Base-by-base conservation (phyloP, 1,140 invertebrate species). In the Drosophila ercepeae region DNA sequence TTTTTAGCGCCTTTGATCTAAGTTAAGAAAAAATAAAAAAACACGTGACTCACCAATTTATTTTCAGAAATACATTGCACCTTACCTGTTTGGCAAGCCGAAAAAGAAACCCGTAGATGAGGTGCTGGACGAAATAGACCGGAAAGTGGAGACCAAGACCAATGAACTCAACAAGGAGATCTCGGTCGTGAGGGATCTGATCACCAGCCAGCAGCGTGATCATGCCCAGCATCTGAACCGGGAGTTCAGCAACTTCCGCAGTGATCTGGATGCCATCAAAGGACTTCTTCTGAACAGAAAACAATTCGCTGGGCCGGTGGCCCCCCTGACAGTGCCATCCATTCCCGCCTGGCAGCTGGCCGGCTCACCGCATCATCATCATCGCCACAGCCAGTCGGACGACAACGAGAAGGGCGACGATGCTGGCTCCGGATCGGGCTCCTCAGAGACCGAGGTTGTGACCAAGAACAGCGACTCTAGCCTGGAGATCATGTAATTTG, bases 291-390 rank as follows among this genome's bases (percentile, higher is more conserved):
- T 96, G 19, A 95, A 95, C 81, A 95, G 95, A 72, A 96, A 95
- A 90, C 95, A 96, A 91, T 96, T 96, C 88, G 94, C 95, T 13
- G 91, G 93, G 0, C 91, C 93, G 4, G 65, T 89, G 13, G 63
- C 75, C 3, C 92, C 94, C 2, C 94, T 95, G 8, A 27, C 83
- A n/a, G 73, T 89, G 19, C 94, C 94, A 7, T 95, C 95, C 1
- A 96, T 96, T 63, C 95, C 95, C 19, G 93, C 94, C 7, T 96
- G 95, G 95, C 95, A 96, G 89, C 92, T 95, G 32, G 92, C 93
- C 14, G 68, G 89, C 4, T 76, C 89, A 2, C 89, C 89, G 1
- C 89, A 72, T 41, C 83, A 70, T 39, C 81, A 83, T 34, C 81
- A 75, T 51, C 70, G 72, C 14, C 71, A 64, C 39, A 72, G 79